These are phyloP conservation scores for Oophaga pumilio DNA, from an alignment of 2,113 vertebrate genomes.

Conservation along the genomic window DNA sequence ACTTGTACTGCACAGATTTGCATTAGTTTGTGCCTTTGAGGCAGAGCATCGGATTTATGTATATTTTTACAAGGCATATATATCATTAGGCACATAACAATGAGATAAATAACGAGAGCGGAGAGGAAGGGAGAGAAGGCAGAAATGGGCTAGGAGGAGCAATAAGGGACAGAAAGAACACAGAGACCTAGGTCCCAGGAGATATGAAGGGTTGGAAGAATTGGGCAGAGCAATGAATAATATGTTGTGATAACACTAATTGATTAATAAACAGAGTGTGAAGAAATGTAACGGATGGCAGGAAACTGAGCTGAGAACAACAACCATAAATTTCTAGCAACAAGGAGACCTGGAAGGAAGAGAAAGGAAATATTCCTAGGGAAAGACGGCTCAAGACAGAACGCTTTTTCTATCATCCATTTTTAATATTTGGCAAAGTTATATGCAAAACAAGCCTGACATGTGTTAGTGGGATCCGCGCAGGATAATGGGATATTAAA, in stretches of 20 bases:
- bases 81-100: slow-evolving; percentile 34
- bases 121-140: not conserved
- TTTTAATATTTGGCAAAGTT: not conserved
- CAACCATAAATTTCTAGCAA: not conserved
- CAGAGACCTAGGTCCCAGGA: not conserved
- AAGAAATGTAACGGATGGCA: not conserved
- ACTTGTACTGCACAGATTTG: not conserved
- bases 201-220: not conserved
- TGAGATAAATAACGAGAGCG: slow-evolving; percentile 7
- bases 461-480: not conserved
- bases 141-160: slow-evolving; percentile 13
- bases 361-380: not conserved
- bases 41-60: slow-evolving; percentile 18
- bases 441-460: not conserved
- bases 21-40: not conserved
- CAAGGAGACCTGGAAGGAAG: not conserved
- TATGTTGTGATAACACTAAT: not conserved
- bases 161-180: not conserved
- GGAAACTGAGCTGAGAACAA: not conserved
- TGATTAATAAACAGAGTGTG: slow-evolving; percentile 5
- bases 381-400: not conserved
- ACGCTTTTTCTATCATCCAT: not conserved
- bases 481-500: slow-evolving; percentile 19
- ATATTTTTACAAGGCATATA: slow-evolving; percentile 25
- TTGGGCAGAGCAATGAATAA: not conserved